These are phyloP conservation scores for Dione juno DNA, from an alignment of 2,888 invertebrate species.

Conservation along the genomic window DNA sequence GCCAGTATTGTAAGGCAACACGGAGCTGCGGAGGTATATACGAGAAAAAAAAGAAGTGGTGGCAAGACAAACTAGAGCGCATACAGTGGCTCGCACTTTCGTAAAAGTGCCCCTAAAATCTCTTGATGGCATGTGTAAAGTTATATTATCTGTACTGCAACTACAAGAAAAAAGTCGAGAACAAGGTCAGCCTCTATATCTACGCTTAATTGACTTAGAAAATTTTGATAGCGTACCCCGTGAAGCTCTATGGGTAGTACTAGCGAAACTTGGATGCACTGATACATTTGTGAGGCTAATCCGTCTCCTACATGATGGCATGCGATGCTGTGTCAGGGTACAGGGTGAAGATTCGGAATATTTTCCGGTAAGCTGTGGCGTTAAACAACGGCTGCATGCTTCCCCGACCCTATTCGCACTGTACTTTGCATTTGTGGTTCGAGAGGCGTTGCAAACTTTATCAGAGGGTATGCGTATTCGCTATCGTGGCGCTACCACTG, in stretches of 20 bases:
- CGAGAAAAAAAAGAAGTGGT: slow-evolving; percentile 26
- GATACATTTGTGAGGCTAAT: slow-evolving; percentile 36
- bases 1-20: slow-evolving; percentile 1
- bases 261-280: slow-evolving; percentile 36
- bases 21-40: slow-evolving; percentile 11
- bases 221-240: slow-evolving; percentile 23
- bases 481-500: background rate
- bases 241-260: slow-evolving; percentile 28
- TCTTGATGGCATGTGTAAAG: too few species aligned
- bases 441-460: too few species aligned
- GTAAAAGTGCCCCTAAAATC: too few species aligned
- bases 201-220: slow-evolving; percentile 36
- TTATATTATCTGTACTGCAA: too few species aligned
- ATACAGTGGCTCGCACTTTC: too few species aligned
- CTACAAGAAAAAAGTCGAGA: too few species aligned
- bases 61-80: background rate
- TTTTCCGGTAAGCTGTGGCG: too few species aligned
- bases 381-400: too few species aligned
- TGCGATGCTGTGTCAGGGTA: slow-evolving; percentile 25
- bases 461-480: too few species aligned
- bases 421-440: too few species aligned
- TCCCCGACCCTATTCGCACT: too few species aligned
- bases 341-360: slow-evolving; percentile 18
- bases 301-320: slow-evolving; percentile 33
- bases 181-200: slow-evolving; percentile 29